Evolutionary conservation across 2,888 invertebrate species (phyloP).

Genomic region (Eupithecia abbreviata): DNA sequence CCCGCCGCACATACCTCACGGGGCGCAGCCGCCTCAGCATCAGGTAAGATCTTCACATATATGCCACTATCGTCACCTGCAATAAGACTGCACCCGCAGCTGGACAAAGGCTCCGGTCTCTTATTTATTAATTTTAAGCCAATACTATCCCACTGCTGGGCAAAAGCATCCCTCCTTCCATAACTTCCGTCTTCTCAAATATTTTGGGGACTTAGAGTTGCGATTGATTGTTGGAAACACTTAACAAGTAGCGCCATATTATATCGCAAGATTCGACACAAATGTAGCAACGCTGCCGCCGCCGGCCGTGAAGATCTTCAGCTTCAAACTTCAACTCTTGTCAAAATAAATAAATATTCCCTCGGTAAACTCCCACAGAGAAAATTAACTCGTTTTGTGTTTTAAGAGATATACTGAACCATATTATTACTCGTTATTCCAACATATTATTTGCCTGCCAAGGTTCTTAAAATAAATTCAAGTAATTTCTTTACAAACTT

Average conservation of each 20-base stretch:
- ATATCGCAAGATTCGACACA: not conserved
- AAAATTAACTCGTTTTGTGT: not conserved
- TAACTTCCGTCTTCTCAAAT: too few relatives aligned
- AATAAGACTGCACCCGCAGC: not conserved
- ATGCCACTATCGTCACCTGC: not conserved
- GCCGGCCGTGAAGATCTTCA: not conserved
- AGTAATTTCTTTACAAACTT: not conserved
- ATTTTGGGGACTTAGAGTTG: not conserved
- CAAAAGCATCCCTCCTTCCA: too few relatives aligned
- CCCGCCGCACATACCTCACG: constrained; percentile 75
- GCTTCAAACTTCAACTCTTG: not conserved
- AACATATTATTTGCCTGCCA: not conserved
- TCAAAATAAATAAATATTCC: not conserved
- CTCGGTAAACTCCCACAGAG: not conserved
- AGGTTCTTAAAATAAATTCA: not conserved
- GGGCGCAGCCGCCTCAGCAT: constrained; percentile 70
- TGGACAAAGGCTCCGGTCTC: not conserved
- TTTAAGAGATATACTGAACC: not conserved
- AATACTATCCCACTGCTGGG: too few relatives aligned
- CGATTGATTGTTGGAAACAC: not conserved
- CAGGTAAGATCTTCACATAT: constrained; percentile 57
- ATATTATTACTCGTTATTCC: not conserved
- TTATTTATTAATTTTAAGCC: too few relatives aligned
- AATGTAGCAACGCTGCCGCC: not conserved
- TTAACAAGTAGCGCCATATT: not conserved